Percentiles rank a stretch among this genome's conserved stretches.
phyloP scores from a whole-genome alignment of 1,140 invertebrate species.

The Drosophila kohkoa region DNA sequence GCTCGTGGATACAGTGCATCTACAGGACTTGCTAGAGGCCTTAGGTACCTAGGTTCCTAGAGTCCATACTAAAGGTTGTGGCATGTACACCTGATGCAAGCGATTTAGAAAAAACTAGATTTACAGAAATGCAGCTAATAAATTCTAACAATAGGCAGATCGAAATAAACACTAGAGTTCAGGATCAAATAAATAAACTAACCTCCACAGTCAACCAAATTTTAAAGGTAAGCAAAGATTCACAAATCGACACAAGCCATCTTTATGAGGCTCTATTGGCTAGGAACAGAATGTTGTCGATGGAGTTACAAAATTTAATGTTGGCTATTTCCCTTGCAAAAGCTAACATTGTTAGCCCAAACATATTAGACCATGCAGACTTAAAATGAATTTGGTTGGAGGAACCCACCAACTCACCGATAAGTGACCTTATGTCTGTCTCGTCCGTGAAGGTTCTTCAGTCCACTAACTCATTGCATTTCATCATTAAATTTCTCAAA shows the following conservation, averaged over 20 bases:
- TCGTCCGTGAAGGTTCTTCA: background rate
- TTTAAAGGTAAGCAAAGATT: too few relatives aligned
- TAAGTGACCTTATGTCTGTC: too few relatives aligned
- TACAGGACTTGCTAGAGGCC: too few relatives aligned
- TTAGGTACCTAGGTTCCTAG: too few relatives aligned
- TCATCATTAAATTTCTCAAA: background rate
- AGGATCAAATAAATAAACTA: background rate
- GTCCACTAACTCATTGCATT: constrained; percentile 15
- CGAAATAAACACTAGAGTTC: background rate
- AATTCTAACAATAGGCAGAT: background rate
- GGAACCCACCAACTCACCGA: background rate
- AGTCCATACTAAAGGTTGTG: too few relatives aligned
- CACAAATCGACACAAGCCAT: too few relatives aligned
- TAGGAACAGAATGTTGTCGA: constrained; percentile 26
- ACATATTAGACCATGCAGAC: constrained; percentile 36
- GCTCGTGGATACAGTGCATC: too few relatives aligned
- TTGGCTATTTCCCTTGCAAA: constrained; percentile 11
- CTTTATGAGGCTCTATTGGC: too few relatives aligned
- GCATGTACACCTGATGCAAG: too few relatives aligned
- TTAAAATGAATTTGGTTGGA: constrained; percentile 41
- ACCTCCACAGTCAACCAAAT: too few relatives aligned
- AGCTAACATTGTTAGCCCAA: constrained; percentile 35
- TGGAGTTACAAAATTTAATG: constrained; percentile 38
- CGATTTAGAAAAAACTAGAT: background rate
- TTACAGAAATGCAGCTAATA: background rate